Conservation (phyloP, 2,888 invertebrate species). For the Coronaproctus castanopsis region DNA sequence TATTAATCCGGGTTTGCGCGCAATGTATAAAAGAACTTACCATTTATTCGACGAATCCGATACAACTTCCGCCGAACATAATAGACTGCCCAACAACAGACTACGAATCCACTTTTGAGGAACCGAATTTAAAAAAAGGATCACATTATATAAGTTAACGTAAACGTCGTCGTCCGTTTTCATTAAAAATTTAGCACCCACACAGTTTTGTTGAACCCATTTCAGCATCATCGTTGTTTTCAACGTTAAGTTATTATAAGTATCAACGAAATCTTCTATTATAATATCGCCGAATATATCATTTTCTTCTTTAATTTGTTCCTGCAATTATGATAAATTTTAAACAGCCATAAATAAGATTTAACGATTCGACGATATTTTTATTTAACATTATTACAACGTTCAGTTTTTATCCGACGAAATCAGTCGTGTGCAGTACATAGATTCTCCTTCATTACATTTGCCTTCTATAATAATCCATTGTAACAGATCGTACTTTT, state of each 20-base stretch:
- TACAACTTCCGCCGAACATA: slow-evolving; percentile 1
- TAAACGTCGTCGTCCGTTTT: slow-evolving; percentile 79
- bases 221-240: slow-evolving; percentile 71
- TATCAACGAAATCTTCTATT: slow-evolving; percentile 62
- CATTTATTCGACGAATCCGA: slow-evolving; percentile 7
- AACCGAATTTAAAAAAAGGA: slow-evolving; percentile 29
- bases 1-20: no score
- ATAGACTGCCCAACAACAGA: slow-evolving; percentile 4
- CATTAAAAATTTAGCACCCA: slow-evolving; percentile 42
- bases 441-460: no score
- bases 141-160: slow-evolving; percentile 49
- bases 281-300: slow-evolving; percentile 51
- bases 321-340: slow-evolving; percentile 28
- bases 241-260: slow-evolving; percentile 67
- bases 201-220: slow-evolving; percentile 50
- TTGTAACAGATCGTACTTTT: no score
- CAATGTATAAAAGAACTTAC: slow-evolving; percentile 2
- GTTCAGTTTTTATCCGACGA: not conserved
- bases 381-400: not conserved
- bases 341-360: not conserved
- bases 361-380: not conserved
- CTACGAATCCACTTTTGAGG: not conserved
- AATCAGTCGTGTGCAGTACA: no score
- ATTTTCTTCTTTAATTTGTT: slow-evolving; percentile 42
- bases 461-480: no score